phyloP scores from a whole-genome alignment of 1,140 invertebrate genomes.

The Drosophila nigrodunni region DNA sequence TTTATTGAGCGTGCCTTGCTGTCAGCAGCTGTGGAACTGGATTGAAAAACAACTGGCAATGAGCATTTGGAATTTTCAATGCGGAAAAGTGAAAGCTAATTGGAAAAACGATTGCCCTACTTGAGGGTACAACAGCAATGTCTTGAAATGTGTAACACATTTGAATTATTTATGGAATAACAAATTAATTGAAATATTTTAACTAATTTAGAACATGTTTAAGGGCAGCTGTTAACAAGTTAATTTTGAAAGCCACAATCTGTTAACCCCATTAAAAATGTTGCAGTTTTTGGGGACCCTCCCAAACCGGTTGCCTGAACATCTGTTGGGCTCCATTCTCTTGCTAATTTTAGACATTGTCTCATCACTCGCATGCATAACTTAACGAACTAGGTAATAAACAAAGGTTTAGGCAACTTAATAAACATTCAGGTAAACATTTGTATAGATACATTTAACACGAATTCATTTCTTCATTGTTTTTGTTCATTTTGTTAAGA shows the following conservation, averaged over 20 bases:
- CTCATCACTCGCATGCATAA: slow-evolving; percentile 54
- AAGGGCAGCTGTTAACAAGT: slow-evolving; percentile 6
- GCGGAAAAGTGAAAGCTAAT: slow-evolving; percentile 59
- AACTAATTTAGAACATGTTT: neutral
- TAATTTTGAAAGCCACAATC: neutral
- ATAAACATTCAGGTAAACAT: slow-evolving; percentile 22
- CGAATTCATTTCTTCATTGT: slow-evolving; percentile 22
- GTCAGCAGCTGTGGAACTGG: slow-evolving; percentile 49
- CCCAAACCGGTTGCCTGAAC: slow-evolving; percentile 55
- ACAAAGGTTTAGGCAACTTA: slow-evolving; percentile 32
- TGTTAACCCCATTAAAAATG: neutral
- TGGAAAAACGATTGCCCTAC: slow-evolving; percentile 44
- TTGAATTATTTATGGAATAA: too few species aligned
- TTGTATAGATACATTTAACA: slow-evolving; percentile 14
- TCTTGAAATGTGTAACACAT: neutral
- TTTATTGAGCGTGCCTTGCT: slow-evolving; percentile 64
- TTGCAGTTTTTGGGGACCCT: slow-evolving; percentile 23
- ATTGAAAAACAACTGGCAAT: slow-evolving; percentile 50
- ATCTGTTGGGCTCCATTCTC: slow-evolving; percentile 38
- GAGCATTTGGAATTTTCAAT: slow-evolving; percentile 54
- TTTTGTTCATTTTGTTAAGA: neutral
- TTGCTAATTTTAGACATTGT: slow-evolving; percentile 73
- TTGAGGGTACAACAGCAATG: neutral
- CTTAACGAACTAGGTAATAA: slow-evolving; percentile 15
- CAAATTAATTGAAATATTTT: too few species aligned